Evolutionary conservation across 2,113 vertebrate genomes (phyloP).

Genomic region (Brachyhypopomus occidentalis): DNA sequence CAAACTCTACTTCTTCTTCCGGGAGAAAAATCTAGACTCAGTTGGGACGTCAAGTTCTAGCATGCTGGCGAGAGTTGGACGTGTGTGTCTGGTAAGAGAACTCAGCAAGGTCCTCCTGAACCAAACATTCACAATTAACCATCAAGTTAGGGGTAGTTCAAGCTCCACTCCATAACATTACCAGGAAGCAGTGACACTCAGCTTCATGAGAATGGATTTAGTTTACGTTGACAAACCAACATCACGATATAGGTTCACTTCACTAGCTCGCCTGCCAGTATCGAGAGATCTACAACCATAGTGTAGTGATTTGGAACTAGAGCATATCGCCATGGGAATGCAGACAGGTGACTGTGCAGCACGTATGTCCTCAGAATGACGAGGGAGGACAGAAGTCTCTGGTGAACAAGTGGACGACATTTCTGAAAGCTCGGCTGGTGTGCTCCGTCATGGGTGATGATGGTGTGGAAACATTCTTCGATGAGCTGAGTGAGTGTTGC

Average conservation of each 20-base stretch:
- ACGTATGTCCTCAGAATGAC: constrained; percentile 74
- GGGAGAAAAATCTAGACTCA: constrained; percentile 80
- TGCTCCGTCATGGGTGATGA: constrained; percentile 83
- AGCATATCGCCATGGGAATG: no score
- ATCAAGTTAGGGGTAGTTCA: neutral
- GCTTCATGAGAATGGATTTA: no score
- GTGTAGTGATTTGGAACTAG: no score
- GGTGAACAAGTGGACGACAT: constrained; percentile 86
- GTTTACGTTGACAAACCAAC: neutral
- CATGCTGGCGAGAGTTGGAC: constrained; percentile 77
- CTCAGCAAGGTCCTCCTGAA: constrained; percentile 22
- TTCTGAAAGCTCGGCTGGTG: constrained; percentile 83
- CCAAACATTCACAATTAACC: neutral
- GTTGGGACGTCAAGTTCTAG: constrained; percentile 74
- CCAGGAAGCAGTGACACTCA: no score
- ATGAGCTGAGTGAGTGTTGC: constrained; percentile 79
- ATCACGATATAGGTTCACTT: neutral
- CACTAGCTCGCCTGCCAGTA: neutral
- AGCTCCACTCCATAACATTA: no score
- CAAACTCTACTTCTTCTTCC: constrained; percentile 86
- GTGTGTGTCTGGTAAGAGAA: constrained; percentile 80
- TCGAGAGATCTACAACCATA: neutral
- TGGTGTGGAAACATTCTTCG: constrained; percentile 83
- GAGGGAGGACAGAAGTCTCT: constrained; percentile 82
- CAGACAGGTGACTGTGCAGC: constrained; percentile 4